Evolutionary conservation across 2,888 invertebrate genomes (phyloP).

Genomic region (Drosophila sordidula): DNA sequence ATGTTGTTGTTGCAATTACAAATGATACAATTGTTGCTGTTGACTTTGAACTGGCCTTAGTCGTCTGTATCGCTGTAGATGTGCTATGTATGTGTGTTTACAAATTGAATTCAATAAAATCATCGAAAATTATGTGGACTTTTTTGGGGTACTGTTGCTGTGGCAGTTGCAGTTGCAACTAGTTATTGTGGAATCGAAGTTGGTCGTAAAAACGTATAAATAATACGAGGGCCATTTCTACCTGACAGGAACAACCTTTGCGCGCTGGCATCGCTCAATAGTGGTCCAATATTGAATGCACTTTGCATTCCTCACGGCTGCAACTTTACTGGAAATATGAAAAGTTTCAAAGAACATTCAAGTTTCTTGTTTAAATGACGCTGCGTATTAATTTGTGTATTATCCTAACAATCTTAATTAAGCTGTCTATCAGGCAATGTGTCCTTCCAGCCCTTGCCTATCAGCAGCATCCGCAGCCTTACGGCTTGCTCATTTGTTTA

Average conservation of each 20-base stretch:
- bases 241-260: too few relatives aligned
- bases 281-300: constrained; percentile 2
- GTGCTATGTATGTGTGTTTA: neutral
- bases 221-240: too few relatives aligned
- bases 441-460: constrained; percentile 10
- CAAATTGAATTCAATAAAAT: constrained; percentile 57
- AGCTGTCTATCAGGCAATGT: constrained; percentile 54
- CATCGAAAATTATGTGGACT: constrained; percentile 28
- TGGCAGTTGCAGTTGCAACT: constrained; percentile 2
- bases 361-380: constrained; percentile 14
- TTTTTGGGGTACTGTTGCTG: constrained; percentile 12
- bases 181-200: too few relatives aligned
- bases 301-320: neutral
- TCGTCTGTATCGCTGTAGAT: neutral
- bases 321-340: neutral
- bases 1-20: constrained; percentile 10
- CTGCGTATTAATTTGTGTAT: constrained; percentile 60
- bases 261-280: too few relatives aligned
- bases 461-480: constrained; percentile 20
- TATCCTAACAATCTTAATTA: constrained; percentile 66
- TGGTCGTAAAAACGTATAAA: too few relatives aligned
- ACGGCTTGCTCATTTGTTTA: constrained; percentile 57
- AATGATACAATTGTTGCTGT: constrained; percentile 4
- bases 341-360: constrained; percentile 20
- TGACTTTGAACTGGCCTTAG: constrained; percentile 24